A percentile compares a stretch with the other conserved stretches of the same genome.
Conservation (phyloP, 2,113 vertebrate species). For the Chaetura pelagica region DNA sequence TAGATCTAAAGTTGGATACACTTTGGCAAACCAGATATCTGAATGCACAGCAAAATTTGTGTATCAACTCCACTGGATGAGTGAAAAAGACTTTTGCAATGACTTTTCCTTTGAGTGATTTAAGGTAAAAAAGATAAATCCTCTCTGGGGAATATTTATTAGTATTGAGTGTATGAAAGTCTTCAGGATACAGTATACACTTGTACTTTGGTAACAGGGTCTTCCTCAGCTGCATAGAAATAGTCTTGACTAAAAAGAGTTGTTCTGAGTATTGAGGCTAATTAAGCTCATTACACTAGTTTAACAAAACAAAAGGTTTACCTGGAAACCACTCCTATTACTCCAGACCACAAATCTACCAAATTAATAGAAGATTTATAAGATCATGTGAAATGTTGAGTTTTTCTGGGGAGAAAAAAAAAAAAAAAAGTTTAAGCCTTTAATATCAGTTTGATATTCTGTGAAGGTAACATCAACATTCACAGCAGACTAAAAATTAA, state of each 20-base stretch:
- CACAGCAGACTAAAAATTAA: neutral
- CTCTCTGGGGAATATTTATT: neutral
- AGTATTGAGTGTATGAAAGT: neutral
- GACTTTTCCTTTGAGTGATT: neutral
- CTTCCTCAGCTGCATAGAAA: neutral
- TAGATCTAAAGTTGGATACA: neutral
- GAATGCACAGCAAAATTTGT: neutral
- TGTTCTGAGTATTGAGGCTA: neutral
- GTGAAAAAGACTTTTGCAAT: neutral
- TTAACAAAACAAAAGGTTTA: neutral
- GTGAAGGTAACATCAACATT: neutral
- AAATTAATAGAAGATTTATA: neutral
- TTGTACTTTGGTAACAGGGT: neutral
- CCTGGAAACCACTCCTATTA: neutral
- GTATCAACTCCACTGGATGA: neutral
- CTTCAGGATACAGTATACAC: neutral
- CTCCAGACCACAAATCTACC: neutral
- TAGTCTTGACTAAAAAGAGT: neutral
- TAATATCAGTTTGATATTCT: neutral
- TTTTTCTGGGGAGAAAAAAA: no score
- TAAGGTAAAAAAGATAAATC: neutral
- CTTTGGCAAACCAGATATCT: neutral
- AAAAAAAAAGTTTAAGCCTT: neutral
- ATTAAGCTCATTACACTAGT: neutral
- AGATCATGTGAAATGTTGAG: neutral